Evolutionary conservation across 2,888 invertebrate species (phyloP).

Genomic region (Drosophila infuscata): DNA sequence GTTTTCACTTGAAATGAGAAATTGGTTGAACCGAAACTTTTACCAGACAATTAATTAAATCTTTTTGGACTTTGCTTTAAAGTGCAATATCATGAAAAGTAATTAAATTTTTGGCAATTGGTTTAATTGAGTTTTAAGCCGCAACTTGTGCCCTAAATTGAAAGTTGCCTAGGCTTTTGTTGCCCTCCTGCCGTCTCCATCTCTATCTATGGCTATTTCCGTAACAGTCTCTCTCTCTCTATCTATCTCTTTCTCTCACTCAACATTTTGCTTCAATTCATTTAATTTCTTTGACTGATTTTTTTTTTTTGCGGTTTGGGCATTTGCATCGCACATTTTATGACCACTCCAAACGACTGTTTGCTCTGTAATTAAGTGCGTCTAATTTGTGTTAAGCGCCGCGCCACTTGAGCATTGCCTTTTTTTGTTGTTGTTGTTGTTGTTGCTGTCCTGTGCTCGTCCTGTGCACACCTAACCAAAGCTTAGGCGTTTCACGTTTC

Average conservation of each 20-base stretch:
- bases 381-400: slow-evolving; percentile 79
- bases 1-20: slow-evolving; percentile 30
- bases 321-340: slow-evolving; percentile 62
- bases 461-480: slow-evolving; percentile 21
- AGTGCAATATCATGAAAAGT: slow-evolving; percentile 52
- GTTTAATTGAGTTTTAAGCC: slow-evolving; percentile 79
- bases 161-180: slow-evolving; percentile 34
- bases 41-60: slow-evolving; percentile 1
- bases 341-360: slow-evolving; percentile 61
- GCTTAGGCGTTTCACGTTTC: slow-evolving; percentile 36
- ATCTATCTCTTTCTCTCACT: neutral
- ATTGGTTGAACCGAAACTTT: slow-evolving; percentile 49
- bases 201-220: slow-evolving; percentile 14
- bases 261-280: slow-evolving; percentile 10
- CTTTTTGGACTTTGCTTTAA: slow-evolving; percentile 23
- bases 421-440: slow-evolving; percentile 35
- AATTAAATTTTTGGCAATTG: slow-evolving; percentile 75
- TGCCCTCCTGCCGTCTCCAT: neutral
- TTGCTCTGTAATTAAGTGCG: slow-evolving; percentile 80
- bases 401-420: slow-evolving; percentile 69
- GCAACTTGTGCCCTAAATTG: slow-evolving; percentile 61
- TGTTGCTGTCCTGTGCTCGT: slow-evolving; percentile 16
- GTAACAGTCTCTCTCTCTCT: neutral
- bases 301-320: slow-evolving; percentile 41
- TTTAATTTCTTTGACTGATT: slow-evolving; percentile 5